Conservation (phyloP, 2,888 invertebrate genomes). For the Saturnia japonica region DNA sequence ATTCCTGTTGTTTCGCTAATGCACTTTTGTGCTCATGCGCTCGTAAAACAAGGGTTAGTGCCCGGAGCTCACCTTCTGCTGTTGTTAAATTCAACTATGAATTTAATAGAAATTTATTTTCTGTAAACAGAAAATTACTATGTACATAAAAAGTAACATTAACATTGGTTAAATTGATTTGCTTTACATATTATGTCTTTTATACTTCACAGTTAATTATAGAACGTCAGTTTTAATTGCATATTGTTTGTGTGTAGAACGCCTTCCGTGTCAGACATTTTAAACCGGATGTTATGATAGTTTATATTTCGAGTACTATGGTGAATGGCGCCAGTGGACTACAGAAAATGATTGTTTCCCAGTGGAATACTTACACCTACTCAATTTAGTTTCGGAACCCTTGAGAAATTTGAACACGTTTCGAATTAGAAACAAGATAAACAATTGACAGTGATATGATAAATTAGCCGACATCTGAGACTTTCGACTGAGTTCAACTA, state of each 20-base stretch:
- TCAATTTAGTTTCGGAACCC: slow-evolving; percentile 31
- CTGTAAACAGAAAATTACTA: slow-evolving; percentile 29
- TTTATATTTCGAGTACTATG: slow-evolving; percentile 44
- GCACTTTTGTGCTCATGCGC: slow-evolving; percentile 62
- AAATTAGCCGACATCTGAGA: background rate
- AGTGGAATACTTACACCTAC: slow-evolving; percentile 30
- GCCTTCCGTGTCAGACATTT: slow-evolving; percentile 34
- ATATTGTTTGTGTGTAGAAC: slow-evolving; percentile 29
- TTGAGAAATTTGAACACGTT: slow-evolving; percentile 5
- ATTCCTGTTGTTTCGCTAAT: slow-evolving; percentile 69
- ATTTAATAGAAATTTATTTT: slow-evolving; percentile 35
- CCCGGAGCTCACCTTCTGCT: slow-evolving; percentile 43
- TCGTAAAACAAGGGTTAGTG: slow-evolving; percentile 62
- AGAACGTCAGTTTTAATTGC: background rate
- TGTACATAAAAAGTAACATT: background rate
- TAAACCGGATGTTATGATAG: slow-evolving; percentile 46
- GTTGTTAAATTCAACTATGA: slow-evolving; percentile 39
- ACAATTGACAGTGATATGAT: slow-evolving; percentile 29
- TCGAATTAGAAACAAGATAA: slow-evolving; percentile 34
- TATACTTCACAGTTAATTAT: background rate
- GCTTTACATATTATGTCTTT: background rate
- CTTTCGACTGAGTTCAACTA: background rate
- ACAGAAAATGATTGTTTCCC: slow-evolving; percentile 46
- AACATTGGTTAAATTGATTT: background rate
- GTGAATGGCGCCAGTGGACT: slow-evolving; percentile 34